Conservation (phyloP, 2,113 vertebrate species). For the Labeo catla region DNA sequence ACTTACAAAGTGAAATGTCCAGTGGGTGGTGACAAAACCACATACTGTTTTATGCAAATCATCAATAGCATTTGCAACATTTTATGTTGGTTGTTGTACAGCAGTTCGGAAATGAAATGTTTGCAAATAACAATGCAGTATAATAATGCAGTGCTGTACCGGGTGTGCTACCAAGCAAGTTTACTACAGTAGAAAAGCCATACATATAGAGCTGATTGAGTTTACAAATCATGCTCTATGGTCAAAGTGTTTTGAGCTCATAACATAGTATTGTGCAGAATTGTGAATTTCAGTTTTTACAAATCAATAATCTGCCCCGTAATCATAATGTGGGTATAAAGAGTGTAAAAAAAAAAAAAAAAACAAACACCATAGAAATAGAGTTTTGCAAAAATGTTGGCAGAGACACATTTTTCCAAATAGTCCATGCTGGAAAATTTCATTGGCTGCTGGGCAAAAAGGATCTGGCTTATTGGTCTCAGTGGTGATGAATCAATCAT, state of each 20-base stretch:
- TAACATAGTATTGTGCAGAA: not conserved
- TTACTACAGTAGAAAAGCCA: not conserved
- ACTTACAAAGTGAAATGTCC: not conserved
- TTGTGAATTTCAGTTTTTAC: not conserved
- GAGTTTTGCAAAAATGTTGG: not conserved
- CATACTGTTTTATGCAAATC: not conserved
- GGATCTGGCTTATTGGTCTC: not conserved
- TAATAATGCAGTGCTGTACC: not conserved
- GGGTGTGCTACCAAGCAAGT: not conserved
- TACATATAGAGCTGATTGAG: not conserved
- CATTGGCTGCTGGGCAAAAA: not conserved
- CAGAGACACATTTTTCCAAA: too few species aligned
- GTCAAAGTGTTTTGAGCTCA: not conserved
- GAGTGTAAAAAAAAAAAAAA: too few species aligned
- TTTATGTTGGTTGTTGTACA: not conserved
- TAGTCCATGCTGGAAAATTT: not conserved
- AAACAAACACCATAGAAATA: too few species aligned
- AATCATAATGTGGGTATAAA: not conserved
- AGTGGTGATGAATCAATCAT: not conserved
- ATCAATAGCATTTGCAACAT: not conserved
- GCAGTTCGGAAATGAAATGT: not conserved
- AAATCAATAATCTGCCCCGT: not conserved
- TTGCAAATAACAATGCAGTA: too few species aligned
- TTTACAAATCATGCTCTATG: not conserved
- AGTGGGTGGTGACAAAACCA: not conserved